Conservation (phyloP, 2,888 invertebrate species). For the Yponomeuta plumbellus region DNA sequence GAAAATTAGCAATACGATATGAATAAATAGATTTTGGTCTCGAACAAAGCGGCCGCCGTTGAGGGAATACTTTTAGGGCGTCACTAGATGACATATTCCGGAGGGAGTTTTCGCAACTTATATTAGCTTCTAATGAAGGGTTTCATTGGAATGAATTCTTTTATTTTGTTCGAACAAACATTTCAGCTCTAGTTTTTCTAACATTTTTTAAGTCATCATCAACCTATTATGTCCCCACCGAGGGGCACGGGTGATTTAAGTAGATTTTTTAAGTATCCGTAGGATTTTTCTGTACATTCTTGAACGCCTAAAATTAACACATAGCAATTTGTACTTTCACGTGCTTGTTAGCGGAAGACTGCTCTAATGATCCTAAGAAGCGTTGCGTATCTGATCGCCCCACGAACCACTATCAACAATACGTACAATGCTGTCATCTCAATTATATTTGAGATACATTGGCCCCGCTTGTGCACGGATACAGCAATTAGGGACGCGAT, state of each 20-base stretch:
- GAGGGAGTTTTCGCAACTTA: slow-evolving; percentile 50
- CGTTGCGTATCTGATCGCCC: slow-evolving; percentile 33
- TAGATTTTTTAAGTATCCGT: not conserved
- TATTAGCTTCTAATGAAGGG: slow-evolving; percentile 63
- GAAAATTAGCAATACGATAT: slow-evolving; percentile 76
- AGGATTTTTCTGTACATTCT: not conserved
- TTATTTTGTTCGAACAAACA: not conserved
- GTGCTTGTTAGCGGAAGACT: too few relatives aligned
- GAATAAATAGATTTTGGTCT: slow-evolving; percentile 68
- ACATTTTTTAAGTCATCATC: too few relatives aligned
- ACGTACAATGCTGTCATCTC: slow-evolving; percentile 41
- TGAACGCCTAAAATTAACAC: not conserved
- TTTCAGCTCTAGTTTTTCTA: too few relatives aligned
- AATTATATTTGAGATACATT: slow-evolving; percentile 62
- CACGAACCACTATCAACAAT: slow-evolving; percentile 35
- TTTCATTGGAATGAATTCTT: slow-evolving; percentile 26
- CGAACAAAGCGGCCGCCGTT: slow-evolving; percentile 52
- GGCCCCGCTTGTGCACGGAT: slow-evolving; percentile 46
- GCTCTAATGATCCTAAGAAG: not conserved
- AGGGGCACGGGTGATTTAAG: too few relatives aligned
- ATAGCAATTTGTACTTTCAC: not conserved
- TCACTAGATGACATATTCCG: slow-evolving; percentile 19
- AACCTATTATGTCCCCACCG: not conserved
- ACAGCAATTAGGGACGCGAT: slow-evolving; percentile 58
- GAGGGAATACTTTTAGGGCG: slow-evolving; percentile 29